Percentiles rank a stretch among this genome's conserved stretches.
Evolutionary conservation across 2,888 invertebrate species (phyloP).

Genomic region (Chrysodeixis includens): DNA sequence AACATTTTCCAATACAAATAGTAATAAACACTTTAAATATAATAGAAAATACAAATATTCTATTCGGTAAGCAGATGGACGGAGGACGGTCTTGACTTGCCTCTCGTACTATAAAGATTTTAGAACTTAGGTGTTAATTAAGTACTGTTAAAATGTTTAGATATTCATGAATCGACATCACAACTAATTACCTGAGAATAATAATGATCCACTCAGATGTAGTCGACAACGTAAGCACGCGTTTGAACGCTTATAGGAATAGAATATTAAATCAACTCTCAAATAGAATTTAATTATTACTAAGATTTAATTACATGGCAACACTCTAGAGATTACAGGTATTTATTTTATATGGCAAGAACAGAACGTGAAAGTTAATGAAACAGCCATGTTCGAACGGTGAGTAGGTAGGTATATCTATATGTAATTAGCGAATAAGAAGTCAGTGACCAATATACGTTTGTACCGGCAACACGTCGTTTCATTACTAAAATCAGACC

Average conservation of each 20-base stretch:
- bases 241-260: constrained; percentile 20
- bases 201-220: constrained; percentile 15
- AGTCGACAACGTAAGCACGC: constrained; percentile 13
- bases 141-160: constrained; percentile 8
- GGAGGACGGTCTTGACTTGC: too few species aligned
- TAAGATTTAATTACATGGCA: constrained; percentile 14
- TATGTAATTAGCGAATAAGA: too few species aligned
- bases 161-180: constrained; percentile 18
- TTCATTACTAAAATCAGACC: too few species aligned
- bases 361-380: background rate
- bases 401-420: too few species aligned
- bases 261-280: constrained; percentile 35
- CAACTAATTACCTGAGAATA: constrained; percentile 20
- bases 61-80: too few species aligned
- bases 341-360: constrained; percentile 32
- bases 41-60: too few species aligned
- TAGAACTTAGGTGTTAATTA: constrained; percentile 21
- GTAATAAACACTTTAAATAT: too few species aligned
- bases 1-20: too few species aligned
- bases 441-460: too few species aligned
- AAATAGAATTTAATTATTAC: constrained; percentile 39
- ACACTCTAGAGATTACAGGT: constrained; percentile 10
- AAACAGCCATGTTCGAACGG: too few species aligned
- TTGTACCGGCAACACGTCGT: too few species aligned
- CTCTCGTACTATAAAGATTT: too few species aligned